A percentile compares a stretch with the other conserved stretches of the same genome.
These are phyloP conservation scores for Diadegma fenestrale DNA, from an alignment of 2,888 invertebrate genomes.

Conservation along the genomic window DNA sequence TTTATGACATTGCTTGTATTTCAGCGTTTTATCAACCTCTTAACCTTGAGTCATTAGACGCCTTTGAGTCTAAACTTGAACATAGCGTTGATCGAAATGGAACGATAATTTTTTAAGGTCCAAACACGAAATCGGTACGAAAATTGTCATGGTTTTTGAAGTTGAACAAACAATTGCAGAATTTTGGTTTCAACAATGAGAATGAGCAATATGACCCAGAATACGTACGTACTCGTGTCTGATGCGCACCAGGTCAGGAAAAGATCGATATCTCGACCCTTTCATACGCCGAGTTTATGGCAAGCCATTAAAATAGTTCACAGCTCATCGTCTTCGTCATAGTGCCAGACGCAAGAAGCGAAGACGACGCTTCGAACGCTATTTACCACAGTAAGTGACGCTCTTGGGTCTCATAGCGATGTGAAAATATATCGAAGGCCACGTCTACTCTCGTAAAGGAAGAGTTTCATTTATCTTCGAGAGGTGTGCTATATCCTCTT, in stretches of 20 bases:
- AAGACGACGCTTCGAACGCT: constrained; percentile 46
- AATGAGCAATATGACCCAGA: background rate
- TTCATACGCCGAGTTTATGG: constrained; percentile 57
- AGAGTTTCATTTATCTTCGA: constrained; percentile 54
- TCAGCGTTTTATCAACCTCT: background rate
- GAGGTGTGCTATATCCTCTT: constrained; percentile 28
- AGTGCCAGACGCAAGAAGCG: constrained; percentile 17
- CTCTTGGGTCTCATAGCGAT: constrained; percentile 23
- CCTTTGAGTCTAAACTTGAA: background rate
- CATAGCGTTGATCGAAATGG: background rate
- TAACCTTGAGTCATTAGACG: constrained; percentile 4
- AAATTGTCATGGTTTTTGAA: no score
- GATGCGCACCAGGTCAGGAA: constrained; percentile 12
- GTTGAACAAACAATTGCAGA: no score
- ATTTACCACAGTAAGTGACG: constrained; percentile 44
- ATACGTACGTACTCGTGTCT: background rate
- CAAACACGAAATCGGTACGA: no score
- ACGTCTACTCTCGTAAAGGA: constrained; percentile 47
- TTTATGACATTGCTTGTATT: background rate
- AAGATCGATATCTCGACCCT: constrained; percentile 57
- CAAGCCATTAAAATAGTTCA: constrained; percentile 65
- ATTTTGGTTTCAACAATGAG: background rate
- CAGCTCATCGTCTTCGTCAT: constrained; percentile 52
- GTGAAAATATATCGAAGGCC: constrained; percentile 55
- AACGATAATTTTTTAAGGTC: no score